Evolutionary conservation across 1,140 invertebrate species (phyloP).

Genomic region (Bombus soroeensis): DNA sequence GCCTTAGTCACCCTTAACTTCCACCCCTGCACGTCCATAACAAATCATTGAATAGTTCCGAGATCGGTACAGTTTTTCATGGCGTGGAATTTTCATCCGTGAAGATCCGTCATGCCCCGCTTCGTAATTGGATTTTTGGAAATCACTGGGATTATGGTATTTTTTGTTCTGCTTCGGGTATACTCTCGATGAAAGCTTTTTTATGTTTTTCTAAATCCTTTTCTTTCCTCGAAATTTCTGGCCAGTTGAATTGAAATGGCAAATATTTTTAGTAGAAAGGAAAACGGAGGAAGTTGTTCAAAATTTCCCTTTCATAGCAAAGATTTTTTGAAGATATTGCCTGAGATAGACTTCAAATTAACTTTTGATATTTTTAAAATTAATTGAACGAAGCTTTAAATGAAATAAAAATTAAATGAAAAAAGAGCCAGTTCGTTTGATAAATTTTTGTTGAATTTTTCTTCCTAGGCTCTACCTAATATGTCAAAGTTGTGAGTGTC

Average conservation of each 20-base stretch:
- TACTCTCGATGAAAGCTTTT: neutral
- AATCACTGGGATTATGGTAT: neutral
- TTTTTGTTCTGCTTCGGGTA: neutral
- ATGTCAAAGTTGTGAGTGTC: too few species aligned
- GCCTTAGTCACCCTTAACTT: conserved; percentile 45
- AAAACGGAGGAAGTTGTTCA: neutral
- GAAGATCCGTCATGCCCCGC: conserved; percentile 6
- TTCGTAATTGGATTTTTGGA: conserved; percentile 24
- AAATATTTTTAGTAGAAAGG: neutral
- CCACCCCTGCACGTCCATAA: conserved; percentile 56
- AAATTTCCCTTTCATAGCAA: too few species aligned
- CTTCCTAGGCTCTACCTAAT: too few species aligned
- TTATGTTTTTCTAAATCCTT: neutral
- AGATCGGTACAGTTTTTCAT: conserved; percentile 41
- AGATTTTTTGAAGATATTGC: too few species aligned
- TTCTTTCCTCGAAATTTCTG: neutral
- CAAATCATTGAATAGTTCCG: conserved; percentile 56
- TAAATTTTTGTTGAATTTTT: too few species aligned
- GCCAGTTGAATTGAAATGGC: neutral
- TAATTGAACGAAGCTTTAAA: too few species aligned
- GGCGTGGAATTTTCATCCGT: conserved; percentile 37
- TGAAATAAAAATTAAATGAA: too few species aligned
- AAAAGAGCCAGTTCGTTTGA: too few species aligned
- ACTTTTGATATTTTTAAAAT: too few species aligned
- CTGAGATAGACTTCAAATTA: too few species aligned